Evolutionary conservation across 1,140 invertebrate genomes (phyloP).

Genomic region (Globodera ellingtonae): DNA sequence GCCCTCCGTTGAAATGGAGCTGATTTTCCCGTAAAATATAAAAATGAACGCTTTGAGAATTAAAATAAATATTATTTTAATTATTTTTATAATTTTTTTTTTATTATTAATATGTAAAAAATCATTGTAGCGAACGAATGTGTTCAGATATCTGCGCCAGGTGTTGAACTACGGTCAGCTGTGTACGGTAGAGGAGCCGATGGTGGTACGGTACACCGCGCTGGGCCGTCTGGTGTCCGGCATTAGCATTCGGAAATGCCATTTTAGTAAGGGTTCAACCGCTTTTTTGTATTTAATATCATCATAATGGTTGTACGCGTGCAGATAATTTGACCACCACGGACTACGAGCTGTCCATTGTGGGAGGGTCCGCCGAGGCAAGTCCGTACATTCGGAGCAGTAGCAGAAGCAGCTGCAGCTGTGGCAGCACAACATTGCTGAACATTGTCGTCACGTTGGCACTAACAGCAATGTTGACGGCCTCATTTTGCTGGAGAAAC

Average conservation of each 20-base stretch:
- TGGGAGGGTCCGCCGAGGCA: conserved; percentile 26
- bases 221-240: conserved; percentile 50
- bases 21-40: conserved; percentile 37
- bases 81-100: too few species aligned
- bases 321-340: conserved; percentile 34
- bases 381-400: conserved; percentile 33
- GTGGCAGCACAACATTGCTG: too few species aligned
- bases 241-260: conserved; percentile 45
- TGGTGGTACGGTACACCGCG: conserved; percentile 49
- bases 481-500: too few species aligned
- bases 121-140: background rate
- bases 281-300: conserved; percentile 3
- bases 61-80: too few species aligned
- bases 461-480: too few species aligned
- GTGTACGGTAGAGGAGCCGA: conserved; percentile 48
- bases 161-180: conserved; percentile 49
- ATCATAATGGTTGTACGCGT: conserved; percentile 12
- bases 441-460: too few species aligned
- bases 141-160: conserved; percentile 36
- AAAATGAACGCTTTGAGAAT: too few species aligned
- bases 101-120: too few species aligned
- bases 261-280: conserved; percentile 36
- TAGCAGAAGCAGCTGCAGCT: background rate
- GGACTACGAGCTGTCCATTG: conserved; percentile 36
- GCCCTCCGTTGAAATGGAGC: conserved; percentile 46